A percentile compares a stretch with the other conserved stretches of the same genome.
These are phyloP conservation scores for Anoplophora glabripennis DNA, from an alignment of 1,140 invertebrate species.

Conservation along the genomic window DNA sequence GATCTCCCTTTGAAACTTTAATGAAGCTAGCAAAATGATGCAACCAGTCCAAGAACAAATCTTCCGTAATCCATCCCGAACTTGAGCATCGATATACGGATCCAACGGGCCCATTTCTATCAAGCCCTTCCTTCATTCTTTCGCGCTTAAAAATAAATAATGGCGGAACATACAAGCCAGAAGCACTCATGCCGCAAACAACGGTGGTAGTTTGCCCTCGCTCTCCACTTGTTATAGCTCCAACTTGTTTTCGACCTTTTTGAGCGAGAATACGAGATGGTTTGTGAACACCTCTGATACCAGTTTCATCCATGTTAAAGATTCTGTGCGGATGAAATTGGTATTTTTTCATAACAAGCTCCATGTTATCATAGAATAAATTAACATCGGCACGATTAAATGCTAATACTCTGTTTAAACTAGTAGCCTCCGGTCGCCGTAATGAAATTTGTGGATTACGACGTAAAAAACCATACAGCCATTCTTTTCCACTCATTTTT, in stretches of 20 bases:
- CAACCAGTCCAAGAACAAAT: constrained; percentile 38
- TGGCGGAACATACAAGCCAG: constrained; percentile 36
- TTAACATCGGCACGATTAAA: constrained; percentile 17
- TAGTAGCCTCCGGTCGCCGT: constrained; percentile 35
- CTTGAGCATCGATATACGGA: constrained; percentile 29
- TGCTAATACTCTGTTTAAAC: neutral
- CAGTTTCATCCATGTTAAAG: constrained; percentile 51
- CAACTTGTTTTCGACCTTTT: constrained; percentile 44
- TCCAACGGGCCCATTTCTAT: constrained; percentile 46
- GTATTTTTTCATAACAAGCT: constrained; percentile 40
- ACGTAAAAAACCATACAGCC: constrained; percentile 37
- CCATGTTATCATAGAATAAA: constrained; percentile 44
- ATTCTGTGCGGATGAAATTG: constrained; percentile 45
- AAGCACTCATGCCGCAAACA: constrained; percentile 42
- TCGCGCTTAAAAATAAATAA: constrained; percentile 51
- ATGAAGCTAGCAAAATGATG: constrained; percentile 42
- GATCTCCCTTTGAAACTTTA: constrained; percentile 38
- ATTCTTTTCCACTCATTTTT: constrained; percentile 18
- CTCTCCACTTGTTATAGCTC: constrained; percentile 37
- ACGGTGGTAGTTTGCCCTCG: constrained; percentile 40
- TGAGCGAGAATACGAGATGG: constrained; percentile 35
- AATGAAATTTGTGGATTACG: constrained; percentile 41
- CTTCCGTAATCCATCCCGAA: constrained; percentile 39
- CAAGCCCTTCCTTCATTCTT: constrained; percentile 34
- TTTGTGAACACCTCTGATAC: constrained; percentile 46